These are phyloP conservation scores for Pristionchus exspectatus DNA, from an alignment of 2,888 invertebrate genomes.

Conservation along the genomic window DNA sequence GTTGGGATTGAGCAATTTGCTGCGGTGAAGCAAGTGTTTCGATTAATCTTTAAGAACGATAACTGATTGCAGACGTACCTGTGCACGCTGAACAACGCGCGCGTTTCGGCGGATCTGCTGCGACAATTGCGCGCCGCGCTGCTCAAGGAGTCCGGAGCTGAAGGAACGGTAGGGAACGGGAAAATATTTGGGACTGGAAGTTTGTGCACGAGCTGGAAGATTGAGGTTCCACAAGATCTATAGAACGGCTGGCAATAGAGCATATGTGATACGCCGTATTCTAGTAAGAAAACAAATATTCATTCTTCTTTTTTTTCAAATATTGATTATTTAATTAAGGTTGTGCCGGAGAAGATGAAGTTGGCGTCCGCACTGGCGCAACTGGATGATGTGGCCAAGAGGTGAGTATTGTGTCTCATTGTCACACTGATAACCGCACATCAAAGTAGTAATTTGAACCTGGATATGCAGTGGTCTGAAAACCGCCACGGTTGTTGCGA, in stretches of 20 bases:
- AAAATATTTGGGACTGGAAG: constrained; percentile 54
- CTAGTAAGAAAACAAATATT: neutral
- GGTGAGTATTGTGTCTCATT: neutral
- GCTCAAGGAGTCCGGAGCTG: constrained; percentile 45
- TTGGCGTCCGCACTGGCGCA: constrained; percentile 69
- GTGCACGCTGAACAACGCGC: constrained; percentile 92
- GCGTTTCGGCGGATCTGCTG: constrained; percentile 92
- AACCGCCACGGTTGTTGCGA: too few species aligned
- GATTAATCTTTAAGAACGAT: too few species aligned
- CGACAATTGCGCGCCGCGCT: constrained; percentile 85
- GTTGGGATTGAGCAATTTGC: too few species aligned
- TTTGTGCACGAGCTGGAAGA: neutral
- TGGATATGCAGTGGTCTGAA: neutral
- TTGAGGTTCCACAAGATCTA: neutral
- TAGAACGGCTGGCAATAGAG: neutral
- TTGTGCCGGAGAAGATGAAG: constrained; percentile 84
- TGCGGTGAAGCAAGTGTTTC: too few species aligned
- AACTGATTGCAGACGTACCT: constrained; percentile 80
- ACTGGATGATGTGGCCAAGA: constrained; percentile 74
- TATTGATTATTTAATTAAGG: neutral
- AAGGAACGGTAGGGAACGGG: constrained; percentile 3
- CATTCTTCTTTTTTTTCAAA: neutral
- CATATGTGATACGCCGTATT: neutral
- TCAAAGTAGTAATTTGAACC: neutral
- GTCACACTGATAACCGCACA: neutral